Evolutionary conservation across 2,797 vertebrate species (phyloP).

Genomic region (Garrulus glandarius): DNA sequence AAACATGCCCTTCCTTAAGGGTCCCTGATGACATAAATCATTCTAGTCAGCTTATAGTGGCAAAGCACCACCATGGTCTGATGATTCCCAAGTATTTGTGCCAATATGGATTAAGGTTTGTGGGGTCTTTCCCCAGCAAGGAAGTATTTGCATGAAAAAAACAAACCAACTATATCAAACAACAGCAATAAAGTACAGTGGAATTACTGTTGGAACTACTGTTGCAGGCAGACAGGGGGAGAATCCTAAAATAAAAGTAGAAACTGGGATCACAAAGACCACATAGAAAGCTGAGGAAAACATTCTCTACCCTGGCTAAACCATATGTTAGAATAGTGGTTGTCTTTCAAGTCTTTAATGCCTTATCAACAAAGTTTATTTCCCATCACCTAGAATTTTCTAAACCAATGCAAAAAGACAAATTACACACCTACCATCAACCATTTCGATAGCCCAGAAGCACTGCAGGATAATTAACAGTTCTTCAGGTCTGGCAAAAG

Average conservation of each 20-base stretch:
- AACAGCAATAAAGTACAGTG: not conserved
- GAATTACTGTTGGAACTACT: not conserved
- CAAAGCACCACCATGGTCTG: not conserved
- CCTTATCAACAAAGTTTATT: not conserved
- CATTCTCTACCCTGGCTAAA: not conserved
- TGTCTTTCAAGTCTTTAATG: not conserved
- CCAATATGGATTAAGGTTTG: not conserved
- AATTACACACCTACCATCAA: slow-evolving; percentile 58
- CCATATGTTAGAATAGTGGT: not conserved
- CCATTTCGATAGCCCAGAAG: slow-evolving; percentile 54
- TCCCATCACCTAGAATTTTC: slow-evolving; percentile 14
- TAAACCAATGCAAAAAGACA: slow-evolving; percentile 51
- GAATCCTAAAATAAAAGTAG: not conserved
- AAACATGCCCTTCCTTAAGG: not conserved
- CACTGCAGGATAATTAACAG: slow-evolving; percentile 54
- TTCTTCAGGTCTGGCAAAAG: slow-evolving; percentile 53
- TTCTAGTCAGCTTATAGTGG: not conserved
- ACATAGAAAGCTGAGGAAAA: not conserved
- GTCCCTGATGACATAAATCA: not conserved
- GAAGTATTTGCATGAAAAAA: not conserved
- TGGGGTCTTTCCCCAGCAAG: not conserved
- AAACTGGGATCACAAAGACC: not conserved
- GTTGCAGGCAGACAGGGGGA: not conserved
- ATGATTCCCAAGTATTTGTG: not conserved
- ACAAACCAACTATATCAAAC: not conserved